Evolutionary conservation across 1,140 invertebrate species (phyloP), one percentile per base, ranked within the genome.

Genomic region (Brachionus paranguensis): DNA sequence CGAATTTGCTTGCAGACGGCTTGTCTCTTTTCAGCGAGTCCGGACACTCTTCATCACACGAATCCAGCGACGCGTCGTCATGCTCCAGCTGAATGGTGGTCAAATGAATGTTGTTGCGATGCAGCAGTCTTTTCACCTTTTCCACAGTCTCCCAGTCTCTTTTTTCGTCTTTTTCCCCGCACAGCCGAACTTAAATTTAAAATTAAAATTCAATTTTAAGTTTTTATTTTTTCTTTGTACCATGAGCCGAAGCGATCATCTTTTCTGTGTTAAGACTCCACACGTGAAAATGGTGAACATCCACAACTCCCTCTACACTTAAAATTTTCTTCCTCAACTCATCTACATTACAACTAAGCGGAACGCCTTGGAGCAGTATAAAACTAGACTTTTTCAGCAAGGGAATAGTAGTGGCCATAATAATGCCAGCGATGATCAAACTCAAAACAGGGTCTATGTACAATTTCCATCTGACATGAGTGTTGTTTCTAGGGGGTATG

Each of bases 371-470:
- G 10, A 92, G 87, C 33, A 92, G 86, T 84, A 92, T 92, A 29
- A 91, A 86, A 6, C 90, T 90, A 1, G 91, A 91, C 85, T 92
- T 89, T 85, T 88, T 89, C 72, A 92, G 88, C 37, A 92, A 85
- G 85, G 91, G 91, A 86, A 91, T 89, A n/a, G 91, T 91, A 7
- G 90, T 90, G 27, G 86, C 86, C 24, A 91, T 86, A 70, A 92
- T 92, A 37, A 92, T 88, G 20, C 88, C 85, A 5, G 92, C 91
- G 88, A 92, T 89, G 12, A 91, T 65, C n/a, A 92, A 88, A 85
- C 90, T 91, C 68, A 99, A 92, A 24, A 93, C 93, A n/a, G 97
- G 97, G 91, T 99, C 97, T 86, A 99, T 94, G 88, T 97, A 98
- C 87, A 91, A 92, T 86, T 89, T 90, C 88, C 92, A 89, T 64